These are phyloP conservation scores for Echiichthys vipera DNA, from an alignment of 2,797 vertebrate genomes.

Conservation along the genomic window DNA sequence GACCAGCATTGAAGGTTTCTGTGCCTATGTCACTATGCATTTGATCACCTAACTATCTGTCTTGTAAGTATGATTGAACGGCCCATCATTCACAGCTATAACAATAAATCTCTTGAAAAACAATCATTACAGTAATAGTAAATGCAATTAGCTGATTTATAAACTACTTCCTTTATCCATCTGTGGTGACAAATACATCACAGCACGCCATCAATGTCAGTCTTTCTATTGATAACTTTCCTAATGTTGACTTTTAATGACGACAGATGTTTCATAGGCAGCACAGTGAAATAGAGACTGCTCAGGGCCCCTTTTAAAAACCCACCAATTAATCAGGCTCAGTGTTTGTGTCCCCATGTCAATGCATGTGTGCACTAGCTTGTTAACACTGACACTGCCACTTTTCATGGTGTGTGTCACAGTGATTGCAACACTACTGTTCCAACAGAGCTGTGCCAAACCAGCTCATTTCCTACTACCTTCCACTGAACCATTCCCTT, in stretches of 20 bases:
- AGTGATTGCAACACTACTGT: constrained; percentile 47
- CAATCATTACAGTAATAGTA: not conserved
- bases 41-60: not conserved
- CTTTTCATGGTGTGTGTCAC: constrained; percentile 42
- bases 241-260: constrained; percentile 56
- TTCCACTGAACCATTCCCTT: constrained; percentile 58
- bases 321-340: constrained; percentile 51
- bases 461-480: constrained; percentile 37
- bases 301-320: constrained; percentile 39
- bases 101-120: constrained; percentile 1
- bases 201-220: constrained; percentile 19
- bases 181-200: constrained; percentile 25
- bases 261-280: constrained; percentile 56
- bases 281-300: constrained; percentile 23
- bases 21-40: constrained; percentile 4
- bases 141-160: constrained; percentile 25
- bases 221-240: constrained; percentile 44
- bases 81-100: not conserved
- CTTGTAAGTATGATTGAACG: not conserved
- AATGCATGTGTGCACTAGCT: constrained; percentile 12
- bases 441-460: constrained; percentile 41
- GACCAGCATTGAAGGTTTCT: not conserved
- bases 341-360: constrained; percentile 4
- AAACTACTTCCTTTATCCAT: constrained; percentile 9
- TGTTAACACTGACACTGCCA: constrained; percentile 46